Evolutionary conservation across 2,797 vertebrate species (phyloP).

Genomic region (Ambastaia sidthimunki): DNA sequence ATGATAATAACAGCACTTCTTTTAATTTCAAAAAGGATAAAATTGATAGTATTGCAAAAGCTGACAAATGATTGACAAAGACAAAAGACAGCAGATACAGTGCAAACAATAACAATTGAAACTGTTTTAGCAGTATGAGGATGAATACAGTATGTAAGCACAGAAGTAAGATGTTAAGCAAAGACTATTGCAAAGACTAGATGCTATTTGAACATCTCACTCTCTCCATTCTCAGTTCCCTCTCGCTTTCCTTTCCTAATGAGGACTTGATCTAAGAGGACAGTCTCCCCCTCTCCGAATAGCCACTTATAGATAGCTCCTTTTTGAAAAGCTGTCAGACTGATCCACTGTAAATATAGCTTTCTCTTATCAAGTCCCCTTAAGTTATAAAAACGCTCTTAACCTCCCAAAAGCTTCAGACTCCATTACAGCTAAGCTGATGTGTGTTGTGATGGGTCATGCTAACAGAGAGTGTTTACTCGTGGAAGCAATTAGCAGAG

Average conservation of each 20-base stretch:
- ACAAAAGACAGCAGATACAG: constrained; percentile 2
- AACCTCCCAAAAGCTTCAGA: constrained; percentile 52
- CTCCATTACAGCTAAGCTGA: constrained; percentile 47
- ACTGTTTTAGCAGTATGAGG: neutral
- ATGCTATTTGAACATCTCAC: constrained; percentile 57
- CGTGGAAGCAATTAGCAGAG: constrained; percentile 58
- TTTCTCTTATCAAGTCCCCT: constrained; percentile 53
- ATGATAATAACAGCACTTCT: no score
- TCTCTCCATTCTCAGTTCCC: constrained; percentile 35
- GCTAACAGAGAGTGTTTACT: constrained; percentile 40
- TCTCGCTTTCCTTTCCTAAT: constrained; percentile 52
- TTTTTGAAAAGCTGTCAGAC: constrained; percentile 52
- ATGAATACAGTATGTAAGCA: neutral
- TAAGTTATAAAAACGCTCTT: constrained; percentile 61
- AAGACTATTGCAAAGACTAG: constrained; percentile 47
- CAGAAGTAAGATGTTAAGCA: neutral
- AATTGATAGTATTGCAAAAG: neutral
- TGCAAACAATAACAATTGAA: constrained; percentile 14
- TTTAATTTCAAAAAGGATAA: constrained; percentile 13
- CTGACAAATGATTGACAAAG: neutral
- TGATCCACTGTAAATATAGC: constrained; percentile 61
- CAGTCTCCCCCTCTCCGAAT: constrained; percentile 26
- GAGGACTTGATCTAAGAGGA: constrained; percentile 54
- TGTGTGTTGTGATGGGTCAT: constrained; percentile 47
- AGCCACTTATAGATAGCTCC: constrained; percentile 48